Percentiles rank a stretch among this genome's conserved stretches.
Conservation (phyloP, 1,140 invertebrate genomes). For the Coelopa frigida region DNA sequence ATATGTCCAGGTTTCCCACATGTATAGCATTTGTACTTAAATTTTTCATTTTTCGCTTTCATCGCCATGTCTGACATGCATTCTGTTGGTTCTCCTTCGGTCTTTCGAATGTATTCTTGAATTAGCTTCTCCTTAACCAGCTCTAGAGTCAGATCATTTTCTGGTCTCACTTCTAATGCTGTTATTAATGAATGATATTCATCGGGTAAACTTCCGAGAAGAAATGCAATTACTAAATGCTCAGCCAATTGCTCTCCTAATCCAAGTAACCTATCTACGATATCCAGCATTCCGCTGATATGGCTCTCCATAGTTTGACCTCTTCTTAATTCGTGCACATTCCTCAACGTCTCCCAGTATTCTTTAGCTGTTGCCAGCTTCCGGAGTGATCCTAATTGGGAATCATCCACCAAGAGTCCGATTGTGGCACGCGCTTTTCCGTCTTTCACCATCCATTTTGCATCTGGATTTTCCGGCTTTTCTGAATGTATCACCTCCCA, state of each 20-base stretch:
- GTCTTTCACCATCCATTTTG: constrained; percentile 14
- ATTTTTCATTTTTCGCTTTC: constrained; percentile 1
- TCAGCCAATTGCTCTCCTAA: constrained; percentile 20
- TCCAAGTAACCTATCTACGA: constrained; percentile 17
- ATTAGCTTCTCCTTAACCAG: constrained; percentile 3
- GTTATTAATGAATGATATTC: constrained; percentile 20
- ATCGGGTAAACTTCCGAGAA: constrained; percentile 22
- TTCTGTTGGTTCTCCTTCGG: not conserved
- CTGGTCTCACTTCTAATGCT: constrained; percentile 20
- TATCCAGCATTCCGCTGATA: constrained; percentile 19
- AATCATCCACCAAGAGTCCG: constrained; percentile 19
- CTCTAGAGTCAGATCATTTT: constrained; percentile 23
- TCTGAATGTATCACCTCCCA: too few species aligned
- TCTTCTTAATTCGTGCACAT: not conserved
- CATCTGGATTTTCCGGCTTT: too few species aligned
- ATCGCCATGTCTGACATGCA: not conserved
- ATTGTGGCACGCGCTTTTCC: constrained; percentile 17
- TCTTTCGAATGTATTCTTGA: constrained; percentile 2
- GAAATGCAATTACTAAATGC: constrained; percentile 20
- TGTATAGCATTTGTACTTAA: not conserved
- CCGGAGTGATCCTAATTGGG: constrained; percentile 5
- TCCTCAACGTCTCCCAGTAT: constrained; percentile 1
- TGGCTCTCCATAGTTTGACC: constrained; percentile 10
- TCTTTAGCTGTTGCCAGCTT: not conserved
- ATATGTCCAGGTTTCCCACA: constrained; percentile 6